Conservation (phyloP, 2,888 invertebrate species). For the Gibbula magus region DNA sequence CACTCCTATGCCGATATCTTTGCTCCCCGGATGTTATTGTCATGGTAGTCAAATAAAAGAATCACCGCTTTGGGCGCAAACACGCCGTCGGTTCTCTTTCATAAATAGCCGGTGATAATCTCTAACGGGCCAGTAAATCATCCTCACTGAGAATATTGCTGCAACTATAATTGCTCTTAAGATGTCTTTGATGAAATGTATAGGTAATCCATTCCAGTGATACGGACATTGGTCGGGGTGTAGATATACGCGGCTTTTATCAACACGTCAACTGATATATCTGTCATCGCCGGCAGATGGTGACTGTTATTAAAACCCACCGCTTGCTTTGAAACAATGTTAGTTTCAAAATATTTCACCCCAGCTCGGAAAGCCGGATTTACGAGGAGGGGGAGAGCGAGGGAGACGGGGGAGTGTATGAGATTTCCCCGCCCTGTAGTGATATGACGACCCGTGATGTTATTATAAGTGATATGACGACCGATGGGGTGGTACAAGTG, state of each 20-base stretch:
- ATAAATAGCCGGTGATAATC: conserved; percentile 23
- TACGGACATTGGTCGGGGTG: neutral
- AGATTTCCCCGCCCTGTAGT: neutral
- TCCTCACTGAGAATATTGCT: neutral
- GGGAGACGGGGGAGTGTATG: neutral
- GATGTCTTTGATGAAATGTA: conserved; percentile 18
- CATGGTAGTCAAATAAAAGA: conserved; percentile 13
- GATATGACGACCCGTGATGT: too few species aligned
- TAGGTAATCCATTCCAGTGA: conserved; percentile 13
- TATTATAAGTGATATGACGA: too few species aligned
- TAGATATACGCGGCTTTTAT: conserved; percentile 16
- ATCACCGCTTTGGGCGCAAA: conserved; percentile 23
- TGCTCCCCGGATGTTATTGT: conserved; percentile 19
- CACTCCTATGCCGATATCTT: conserved; percentile 16
- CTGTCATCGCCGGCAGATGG: conserved; percentile 17
- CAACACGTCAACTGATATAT: conserved; percentile 5
- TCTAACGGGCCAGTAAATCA: conserved; percentile 21
- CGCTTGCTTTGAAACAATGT: conserved; percentile 12
- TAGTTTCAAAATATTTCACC: conserved; percentile 23
- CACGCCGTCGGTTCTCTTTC: conserved; percentile 23
- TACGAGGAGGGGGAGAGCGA: neutral
- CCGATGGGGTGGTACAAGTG: too few species aligned
- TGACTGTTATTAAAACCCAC: conserved; percentile 17
- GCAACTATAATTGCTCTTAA: conserved; percentile 10
- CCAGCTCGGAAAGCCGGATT: neutral